Base-by-base conservation (phyloP, 2,797 vertebrate genomes). In the Chelon auratus region DNA sequence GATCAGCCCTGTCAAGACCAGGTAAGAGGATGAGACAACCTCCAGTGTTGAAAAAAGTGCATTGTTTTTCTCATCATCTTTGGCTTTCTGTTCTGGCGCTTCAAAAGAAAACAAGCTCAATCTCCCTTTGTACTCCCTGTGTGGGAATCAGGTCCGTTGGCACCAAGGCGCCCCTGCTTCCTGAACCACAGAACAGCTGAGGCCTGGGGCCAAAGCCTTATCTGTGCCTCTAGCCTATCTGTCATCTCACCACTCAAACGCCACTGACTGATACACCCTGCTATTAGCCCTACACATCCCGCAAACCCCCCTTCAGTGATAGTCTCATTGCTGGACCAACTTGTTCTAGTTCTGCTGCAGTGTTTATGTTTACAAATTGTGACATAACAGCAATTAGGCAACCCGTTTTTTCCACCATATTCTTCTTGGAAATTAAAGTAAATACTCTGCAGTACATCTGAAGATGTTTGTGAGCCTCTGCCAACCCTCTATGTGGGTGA, bases 1-100 rank as follows among this genome's bases (percentile, higher is more conserved):
- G 78, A 97, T 99, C 90, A 93, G 82, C 67, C 97, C 98, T 0
- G 55, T 82, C 48, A 91, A 94, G 77, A 99, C 97, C 68, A 96
- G 90, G 98, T 99, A 85, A 95, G 94, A 93, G 3, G n/a, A 13
- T 5, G 2, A 15, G 39, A 40, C 9, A 45, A 10, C 40, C 8
- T n/a, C 24, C 48, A 52, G 3, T 26, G 17, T 33, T 9, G 22
- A 18, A 57, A 18, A 60, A 61, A 56, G 9, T 26, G 6, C 26
- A 40, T 20, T 18, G 24, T 40, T 26, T 66, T 20, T 56, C 30
- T 26, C 20, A 15, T 14, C 6, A 13, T 17, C 5, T 43, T 15
- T 18, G 26, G 11, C 4, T 11, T 9, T 43, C 58, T 52, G 26
- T 7, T 73, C 42, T 9, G 71, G 14, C 15, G 13, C 13, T 24